These are phyloP conservation scores for Drosophila simulans DNA, from an alignment of 1,140 invertebrate species.

Conservation along the genomic window DNA sequence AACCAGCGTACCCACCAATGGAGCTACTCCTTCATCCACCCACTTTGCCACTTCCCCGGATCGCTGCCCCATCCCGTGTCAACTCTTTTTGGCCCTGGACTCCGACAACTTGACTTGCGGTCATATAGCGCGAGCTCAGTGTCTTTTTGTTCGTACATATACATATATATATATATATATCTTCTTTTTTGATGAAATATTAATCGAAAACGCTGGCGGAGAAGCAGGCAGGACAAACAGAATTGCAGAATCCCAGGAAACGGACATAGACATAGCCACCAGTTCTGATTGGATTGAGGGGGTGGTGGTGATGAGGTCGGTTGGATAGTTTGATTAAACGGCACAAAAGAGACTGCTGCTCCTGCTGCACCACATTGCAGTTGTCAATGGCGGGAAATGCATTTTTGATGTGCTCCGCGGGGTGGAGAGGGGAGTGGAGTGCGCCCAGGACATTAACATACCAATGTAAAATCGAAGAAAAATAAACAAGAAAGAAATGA, in stretches of 20 bases:
- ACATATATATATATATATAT: background rate
- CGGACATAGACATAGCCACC: background rate
- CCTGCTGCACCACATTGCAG: slow-evolving; percentile 24
- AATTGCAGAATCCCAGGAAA: slow-evolving; percentile 1
- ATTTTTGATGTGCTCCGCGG: slow-evolving; percentile 41
- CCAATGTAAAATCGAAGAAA: background rate
- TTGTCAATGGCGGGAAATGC: slow-evolving; percentile 36
- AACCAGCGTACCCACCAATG: background rate
- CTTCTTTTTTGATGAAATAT: slow-evolving; percentile 60
- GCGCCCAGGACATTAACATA: background rate
- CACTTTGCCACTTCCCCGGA: background rate
- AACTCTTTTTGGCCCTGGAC: slow-evolving; percentile 35
- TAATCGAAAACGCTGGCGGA: slow-evolving; percentile 44
- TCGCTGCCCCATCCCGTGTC: slow-evolving; percentile 7
- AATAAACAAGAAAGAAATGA: background rate
- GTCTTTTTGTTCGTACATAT: background rate
- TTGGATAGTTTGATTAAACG: slow-evolving; percentile 16
- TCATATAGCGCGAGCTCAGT: slow-evolving; percentile 5
- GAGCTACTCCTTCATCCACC: background rate
- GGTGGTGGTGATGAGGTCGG: background rate
- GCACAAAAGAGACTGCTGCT: slow-evolving; percentile 4
- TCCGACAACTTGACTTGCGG: slow-evolving; percentile 26
- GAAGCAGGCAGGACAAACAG: slow-evolving; percentile 39
- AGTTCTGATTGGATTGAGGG: slow-evolving; percentile 7
- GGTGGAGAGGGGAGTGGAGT: background rate